Conservation (phyloP, 2,888 invertebrate genomes). For the Drosophila anceps region DNA sequence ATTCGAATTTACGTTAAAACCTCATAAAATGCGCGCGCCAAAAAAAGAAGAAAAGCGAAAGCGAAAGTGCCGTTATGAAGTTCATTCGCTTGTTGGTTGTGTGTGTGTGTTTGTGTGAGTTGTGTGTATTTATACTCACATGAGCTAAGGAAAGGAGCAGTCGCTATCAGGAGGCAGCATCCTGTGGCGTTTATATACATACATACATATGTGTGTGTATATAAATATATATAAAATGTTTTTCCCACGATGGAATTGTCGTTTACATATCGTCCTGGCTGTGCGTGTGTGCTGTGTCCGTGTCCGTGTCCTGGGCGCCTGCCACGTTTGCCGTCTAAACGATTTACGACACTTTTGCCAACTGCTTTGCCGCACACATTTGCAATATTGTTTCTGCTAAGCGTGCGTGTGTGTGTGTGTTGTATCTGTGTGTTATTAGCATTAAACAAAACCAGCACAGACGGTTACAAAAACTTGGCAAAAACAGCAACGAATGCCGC, state of each 20-base stretch:
- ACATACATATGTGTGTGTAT: conserved; percentile 6
- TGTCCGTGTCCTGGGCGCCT: conserved; percentile 46
- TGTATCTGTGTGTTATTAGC: conserved; percentile 70
- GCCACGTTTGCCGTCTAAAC: conserved; percentile 79
- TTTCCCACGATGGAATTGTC: conserved; percentile 75
- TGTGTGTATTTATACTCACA: conserved; percentile 49
- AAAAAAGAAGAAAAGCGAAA: conserved; percentile 25
- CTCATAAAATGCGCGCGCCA: conserved; percentile 62
- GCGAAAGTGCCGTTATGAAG: conserved; percentile 51
- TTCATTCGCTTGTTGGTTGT: conserved; percentile 39
- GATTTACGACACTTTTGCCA: conserved; percentile 81
- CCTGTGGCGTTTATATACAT: conserved; percentile 38
- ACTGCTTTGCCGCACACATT: conserved; percentile 77
- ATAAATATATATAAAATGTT: conserved; percentile 36
- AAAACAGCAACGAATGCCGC: conserved; percentile 72
- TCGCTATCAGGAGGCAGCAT: conserved; percentile 53
- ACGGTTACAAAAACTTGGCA: conserved; percentile 51
- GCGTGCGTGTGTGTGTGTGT: conserved; percentile 35
- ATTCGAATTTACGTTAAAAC: conserved; percentile 69
- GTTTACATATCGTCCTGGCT: conserved; percentile 69
- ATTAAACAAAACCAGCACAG: conserved; percentile 62
- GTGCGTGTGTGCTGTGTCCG: conserved; percentile 29
- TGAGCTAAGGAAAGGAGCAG: conserved; percentile 46
- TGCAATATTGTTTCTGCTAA: conserved; percentile 70
- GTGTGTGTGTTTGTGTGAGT: conserved; percentile 1